Base-by-base conservation (phyloP, 2,113 vertebrate genomes). In the Nothobranchius furzeri region DNA sequence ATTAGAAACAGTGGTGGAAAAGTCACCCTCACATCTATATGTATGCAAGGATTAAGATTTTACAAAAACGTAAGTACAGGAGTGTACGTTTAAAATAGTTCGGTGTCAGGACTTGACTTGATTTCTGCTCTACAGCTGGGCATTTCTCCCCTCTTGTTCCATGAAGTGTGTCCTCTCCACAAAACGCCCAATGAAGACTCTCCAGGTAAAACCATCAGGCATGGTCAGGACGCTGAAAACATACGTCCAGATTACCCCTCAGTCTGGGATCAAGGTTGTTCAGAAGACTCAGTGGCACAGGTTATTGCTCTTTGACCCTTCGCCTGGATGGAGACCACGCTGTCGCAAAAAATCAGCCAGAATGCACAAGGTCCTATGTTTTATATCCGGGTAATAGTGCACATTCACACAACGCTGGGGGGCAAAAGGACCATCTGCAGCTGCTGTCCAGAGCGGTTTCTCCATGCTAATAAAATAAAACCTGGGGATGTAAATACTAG, bases 61-160 rank as follows among this genome's bases (percentile, higher is more conserved):
- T 98, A 94, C 89, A 93, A 85, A 59, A 85, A 91, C 87, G 96
- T 96, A 66, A 10, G 89, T 50, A 15, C 20, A 36, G 12, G 30
- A 3, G 30, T 0, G 3, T 60, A 13, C 46, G 0, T 62, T 14
- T 40, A 3, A 25, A 4, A 20, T 20, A 9, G 2, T 55, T 0
- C 2, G 0, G 36, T 12, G 1, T 46, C 11, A 40, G 10, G 5
- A 59, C 9, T 20, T 68, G 30, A 43, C 61, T 37, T 47, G n/a
- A 11, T 56, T 12, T 43, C 11, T 75, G 13, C 55, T 58, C 20
- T 59, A 52, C 88, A 99, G 97, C 78, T 98, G 0, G 93, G 92
- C 1, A 78, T 98, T 55, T 95, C 95, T 65, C 97, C 97, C 0
- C 88, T 97, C 76, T 87, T 95, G 63, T 98, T 95, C 82, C 78